These are phyloP conservation scores for Halyomorpha halys DNA, from an alignment of 1,140 invertebrate species.

Conservation along the genomic window DNA sequence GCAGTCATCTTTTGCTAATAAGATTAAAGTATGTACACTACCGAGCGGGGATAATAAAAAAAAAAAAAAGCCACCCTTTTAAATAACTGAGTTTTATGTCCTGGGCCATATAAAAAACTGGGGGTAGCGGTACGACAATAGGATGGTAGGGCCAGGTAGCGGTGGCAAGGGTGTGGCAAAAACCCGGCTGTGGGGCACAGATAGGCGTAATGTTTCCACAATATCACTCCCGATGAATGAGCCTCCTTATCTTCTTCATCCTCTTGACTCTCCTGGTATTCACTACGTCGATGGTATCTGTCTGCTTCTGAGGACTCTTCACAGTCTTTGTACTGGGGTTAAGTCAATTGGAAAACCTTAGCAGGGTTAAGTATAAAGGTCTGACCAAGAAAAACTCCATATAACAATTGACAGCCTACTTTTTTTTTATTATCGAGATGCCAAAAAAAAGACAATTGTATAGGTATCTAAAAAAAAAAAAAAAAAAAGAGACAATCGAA, in stretches of 20 bases:
- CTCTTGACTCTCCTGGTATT: not conserved
- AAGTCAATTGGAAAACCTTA: too few species aligned
- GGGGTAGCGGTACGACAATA: not conserved
- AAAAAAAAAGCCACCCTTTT: constrained; percentile 9
- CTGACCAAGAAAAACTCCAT: too few species aligned
- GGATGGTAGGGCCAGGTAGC: constrained; percentile 1
- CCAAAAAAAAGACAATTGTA: too few species aligned
- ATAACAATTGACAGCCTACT: too few species aligned
- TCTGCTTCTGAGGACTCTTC: too few species aligned
- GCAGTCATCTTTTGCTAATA: constrained; percentile 3
- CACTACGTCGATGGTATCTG: too few species aligned
- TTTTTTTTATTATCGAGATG: too few species aligned
- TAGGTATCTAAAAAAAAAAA: too few species aligned
- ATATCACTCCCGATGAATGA: constrained; percentile 3
- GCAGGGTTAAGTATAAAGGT: too few species aligned
- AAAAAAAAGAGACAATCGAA: too few species aligned
- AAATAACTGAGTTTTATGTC: constrained; percentile 4
- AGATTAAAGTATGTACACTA: constrained; percentile 1
- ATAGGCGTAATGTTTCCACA: constrained; percentile 12
- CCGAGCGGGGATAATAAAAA: not conserved
- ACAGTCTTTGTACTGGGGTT: too few species aligned
- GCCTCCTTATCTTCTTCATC: not conserved
- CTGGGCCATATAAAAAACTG: not conserved
- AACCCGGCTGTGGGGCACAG: not conserved
- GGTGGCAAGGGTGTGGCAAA: too few species aligned